Conservation (phyloP, 1,140 invertebrate species). For the Eufriesea mexicana region DNA sequence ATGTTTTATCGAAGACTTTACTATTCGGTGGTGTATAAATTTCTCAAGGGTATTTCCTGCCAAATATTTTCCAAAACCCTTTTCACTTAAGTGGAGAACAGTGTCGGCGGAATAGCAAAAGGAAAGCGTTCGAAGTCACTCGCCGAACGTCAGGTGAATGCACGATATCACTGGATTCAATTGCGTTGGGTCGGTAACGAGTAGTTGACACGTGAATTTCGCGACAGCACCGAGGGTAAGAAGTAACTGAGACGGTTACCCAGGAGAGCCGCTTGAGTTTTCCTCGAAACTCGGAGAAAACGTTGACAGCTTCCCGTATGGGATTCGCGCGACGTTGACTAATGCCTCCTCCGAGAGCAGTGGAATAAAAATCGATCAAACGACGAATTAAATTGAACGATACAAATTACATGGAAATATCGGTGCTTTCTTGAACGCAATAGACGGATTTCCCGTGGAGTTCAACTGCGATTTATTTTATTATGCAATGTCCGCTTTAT, state of each 20-base stretch:
- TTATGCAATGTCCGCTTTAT: neutral
- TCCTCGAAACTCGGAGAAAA: neutral
- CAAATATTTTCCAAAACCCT: neutral
- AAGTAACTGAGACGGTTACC: neutral
- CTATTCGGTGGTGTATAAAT: neutral
- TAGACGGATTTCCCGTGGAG: neutral
- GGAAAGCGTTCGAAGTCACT: neutral
- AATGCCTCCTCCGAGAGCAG: neutral
- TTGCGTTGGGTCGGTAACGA: neutral
- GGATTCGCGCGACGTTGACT: neutral
- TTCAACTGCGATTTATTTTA: too few relatives aligned
- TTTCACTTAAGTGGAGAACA: neutral
- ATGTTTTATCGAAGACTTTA: too few relatives aligned
- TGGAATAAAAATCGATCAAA: neutral
- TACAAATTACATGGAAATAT: constrained; percentile 18
- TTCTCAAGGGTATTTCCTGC: neutral
- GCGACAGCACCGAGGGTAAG: neutral
- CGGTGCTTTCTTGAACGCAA: too few relatives aligned
- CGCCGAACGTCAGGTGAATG: neutral
- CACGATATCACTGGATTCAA: neutral
- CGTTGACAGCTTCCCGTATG: neutral
- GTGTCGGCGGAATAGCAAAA: neutral
- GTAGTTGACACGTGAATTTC: neutral
- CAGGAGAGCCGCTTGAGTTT: constrained; percentile 1
- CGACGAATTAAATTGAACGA: neutral